Base-by-base conservation (phyloP, 2,797 vertebrate species). In the Podarcis siculus region DNA sequence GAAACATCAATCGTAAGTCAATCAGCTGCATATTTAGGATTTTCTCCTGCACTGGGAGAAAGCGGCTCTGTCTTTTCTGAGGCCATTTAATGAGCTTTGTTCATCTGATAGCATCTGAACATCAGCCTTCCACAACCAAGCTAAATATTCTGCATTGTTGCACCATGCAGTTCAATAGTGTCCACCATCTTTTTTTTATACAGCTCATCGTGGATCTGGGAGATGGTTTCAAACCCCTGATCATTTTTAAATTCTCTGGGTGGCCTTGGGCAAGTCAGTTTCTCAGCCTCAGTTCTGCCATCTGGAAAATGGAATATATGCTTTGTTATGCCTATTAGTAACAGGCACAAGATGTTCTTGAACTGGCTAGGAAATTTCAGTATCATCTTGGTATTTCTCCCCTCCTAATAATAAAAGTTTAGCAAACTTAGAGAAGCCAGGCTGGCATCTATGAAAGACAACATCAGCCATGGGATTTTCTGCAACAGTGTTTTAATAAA, bases 321-420 rank as follows among this genome's bases (percentile, higher is more conserved):
- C 17, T 64, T 55, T 79, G 77, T 77, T 35, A 83, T 30, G 35
- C 15, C 61, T 55, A 73, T 37, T 27, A 5, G 30, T 7, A 7
- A 25, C 7, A 77, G 1, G 86, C 82, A 82, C 66, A 58, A 92
- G 30, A 66, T 87, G 61, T 49, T 45, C 78, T 72, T 83, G 39
- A 83, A 82, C 61, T 93, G 78, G 2, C 27, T 81, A 39, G 3
- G 13, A 13, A 61, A 32, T 89, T 82, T 86, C 64, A 67, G 9
- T 88, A 78, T 61, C 77, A 64, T 23, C 0, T 0, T 76, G 25
- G 19, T 83, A 83, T 12, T 49, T 82, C 5, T 27, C 12, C 27
- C 45, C 3, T 87, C 35, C 21, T 25, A 9, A 13, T 21, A 37
- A 67, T 0, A 77, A 85, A 61, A 89, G 86, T 79, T 86, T 55